Evolutionary conservation across 2,113 vertebrate genomes (phyloP), one percentile per base, ranked within the genome.

Genomic region (Solenodon paradoxus): DNA sequence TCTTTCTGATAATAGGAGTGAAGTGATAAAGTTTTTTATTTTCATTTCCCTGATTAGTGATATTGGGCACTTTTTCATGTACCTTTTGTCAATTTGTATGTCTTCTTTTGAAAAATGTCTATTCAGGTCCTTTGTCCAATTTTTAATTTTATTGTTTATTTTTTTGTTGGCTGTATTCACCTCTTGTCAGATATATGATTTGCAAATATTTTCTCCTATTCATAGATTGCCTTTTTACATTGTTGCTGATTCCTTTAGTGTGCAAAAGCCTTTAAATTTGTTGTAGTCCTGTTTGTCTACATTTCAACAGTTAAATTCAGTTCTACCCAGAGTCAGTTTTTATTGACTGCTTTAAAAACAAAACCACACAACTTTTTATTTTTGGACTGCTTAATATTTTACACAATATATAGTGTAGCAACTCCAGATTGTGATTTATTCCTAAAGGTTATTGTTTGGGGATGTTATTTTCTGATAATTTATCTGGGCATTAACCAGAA

Each of bases 391-490:
- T 10, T 96, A 51, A 69, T 74, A 90, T 80, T 78, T 85, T 90
- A 38, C 24, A 38, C 26, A 57, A 19, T 79, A 75, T 32, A 38
- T 77, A 55, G 61, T 92, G 42, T 82, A 71, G 66, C 51, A 51
- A 66, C 32, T 82, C 32, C 94, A 40, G n/a, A 28, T 61, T 90
- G 49, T 71, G 24, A 79, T 85, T 84, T 92, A 91, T 92, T 72
- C 68, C 22, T 78, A 40, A 86, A 90, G 16, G 12, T 83, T 26
- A 9, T 86, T 90, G 24, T 79, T 90, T 80, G 40, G 30, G 49
- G 10, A 4, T 78, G 26, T 49, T 38, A 19, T 55, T 45, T 68
- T 64, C 69, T 59, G 38, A 10, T 78, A n/a, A 49, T 6, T 92
- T 89, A 45, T 17, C 17, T 90, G 10, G 4, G 68, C 74, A n/a